A percentile compares a stretch with the other conserved stretches of the same genome.
These are phyloP conservation scores for Microcebus griseorufus DNA, from an alignment of 2,113 vertebrate genomes.

Conservation along the genomic window DNA sequence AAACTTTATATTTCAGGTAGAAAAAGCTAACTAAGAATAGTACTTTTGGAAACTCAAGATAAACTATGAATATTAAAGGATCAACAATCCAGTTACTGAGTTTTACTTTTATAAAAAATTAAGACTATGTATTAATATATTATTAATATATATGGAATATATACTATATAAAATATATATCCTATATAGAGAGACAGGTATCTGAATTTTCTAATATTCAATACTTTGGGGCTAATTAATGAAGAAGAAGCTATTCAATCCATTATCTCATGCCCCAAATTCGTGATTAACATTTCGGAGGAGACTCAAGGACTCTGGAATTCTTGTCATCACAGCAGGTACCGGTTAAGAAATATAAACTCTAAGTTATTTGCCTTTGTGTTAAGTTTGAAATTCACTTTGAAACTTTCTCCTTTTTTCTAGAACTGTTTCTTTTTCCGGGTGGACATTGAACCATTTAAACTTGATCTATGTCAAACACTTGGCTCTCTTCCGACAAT, in stretches of 20 bases:
- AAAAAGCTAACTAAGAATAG: neutral
- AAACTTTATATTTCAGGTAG: neutral
- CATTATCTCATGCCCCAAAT: neutral
- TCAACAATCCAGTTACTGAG: neutral
- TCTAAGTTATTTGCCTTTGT: neutral
- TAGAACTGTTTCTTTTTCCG: neutral
- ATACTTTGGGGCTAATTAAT: neutral
- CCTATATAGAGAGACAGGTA: neutral
- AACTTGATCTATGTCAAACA: neutral
- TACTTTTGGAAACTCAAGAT: neutral
- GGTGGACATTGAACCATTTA: neutral
- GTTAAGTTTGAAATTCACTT: neutral
- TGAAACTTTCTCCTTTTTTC: neutral
- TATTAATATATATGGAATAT: neutral
- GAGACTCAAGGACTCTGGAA: neutral
- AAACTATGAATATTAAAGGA: neutral
- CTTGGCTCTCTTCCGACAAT: neutral
- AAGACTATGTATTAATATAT: neutral
- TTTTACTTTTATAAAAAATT: neutral
- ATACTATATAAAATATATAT: neutral
- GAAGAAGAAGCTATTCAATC: neutral
- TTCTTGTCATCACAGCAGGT: neutral
- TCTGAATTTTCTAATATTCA: neutral
- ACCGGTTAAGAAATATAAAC: neutral
- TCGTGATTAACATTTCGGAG: neutral